These are phyloP conservation scores for Orius insidiosus DNA, from an alignment of 1,140 invertebrate genomes.

Conservation along the genomic window DNA sequence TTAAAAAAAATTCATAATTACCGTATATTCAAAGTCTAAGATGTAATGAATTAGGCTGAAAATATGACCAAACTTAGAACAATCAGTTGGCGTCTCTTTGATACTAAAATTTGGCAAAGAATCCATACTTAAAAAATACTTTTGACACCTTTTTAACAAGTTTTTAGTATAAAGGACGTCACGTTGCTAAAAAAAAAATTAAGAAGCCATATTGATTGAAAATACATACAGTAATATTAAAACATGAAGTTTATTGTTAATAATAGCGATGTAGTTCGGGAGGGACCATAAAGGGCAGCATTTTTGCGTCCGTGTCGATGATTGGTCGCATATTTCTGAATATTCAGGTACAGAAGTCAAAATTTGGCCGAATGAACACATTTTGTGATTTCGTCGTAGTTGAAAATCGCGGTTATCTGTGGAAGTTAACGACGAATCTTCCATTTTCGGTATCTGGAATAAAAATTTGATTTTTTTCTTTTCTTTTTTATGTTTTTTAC, in stretches of 20 bases:
- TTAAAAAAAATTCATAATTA: slow-evolving; percentile 4
- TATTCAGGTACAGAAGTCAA: slow-evolving; percentile 42
- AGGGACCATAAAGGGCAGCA: slow-evolving; percentile 84
- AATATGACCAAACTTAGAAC: slow-evolving; percentile 59
- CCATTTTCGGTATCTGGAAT: slow-evolving; percentile 39
- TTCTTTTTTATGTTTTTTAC: slow-evolving; percentile 22
- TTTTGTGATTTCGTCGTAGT: slow-evolving; percentile 46
- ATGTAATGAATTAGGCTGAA: slow-evolving; percentile 76
- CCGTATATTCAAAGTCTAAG: slow-evolving; percentile 33
- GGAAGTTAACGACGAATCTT: slow-evolving; percentile 53
- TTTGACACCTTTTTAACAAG: slow-evolving; percentile 51
- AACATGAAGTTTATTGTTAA: slow-evolving; percentile 64
- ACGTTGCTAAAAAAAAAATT: slow-evolving; percentile 29
- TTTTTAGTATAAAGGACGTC: slow-evolving; percentile 49
- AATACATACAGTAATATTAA: slow-evolving; percentile 44
- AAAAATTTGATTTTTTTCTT: neutral
- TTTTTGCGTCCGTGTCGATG: slow-evolving; percentile 22
- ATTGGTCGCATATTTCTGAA: slow-evolving; percentile 49
- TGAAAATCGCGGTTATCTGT: slow-evolving; percentile 47
- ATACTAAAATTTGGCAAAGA: slow-evolving; percentile 53
- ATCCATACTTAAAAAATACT: slow-evolving; percentile 57
- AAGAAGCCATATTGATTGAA: neutral
- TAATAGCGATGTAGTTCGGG: slow-evolving; percentile 73
- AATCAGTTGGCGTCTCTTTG: slow-evolving; percentile 48
- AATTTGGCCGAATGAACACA: slow-evolving; percentile 58